Evolutionary conservation across 2,797 vertebrate genomes (phyloP).

Genomic region (Hippocampus kuda): DNA sequence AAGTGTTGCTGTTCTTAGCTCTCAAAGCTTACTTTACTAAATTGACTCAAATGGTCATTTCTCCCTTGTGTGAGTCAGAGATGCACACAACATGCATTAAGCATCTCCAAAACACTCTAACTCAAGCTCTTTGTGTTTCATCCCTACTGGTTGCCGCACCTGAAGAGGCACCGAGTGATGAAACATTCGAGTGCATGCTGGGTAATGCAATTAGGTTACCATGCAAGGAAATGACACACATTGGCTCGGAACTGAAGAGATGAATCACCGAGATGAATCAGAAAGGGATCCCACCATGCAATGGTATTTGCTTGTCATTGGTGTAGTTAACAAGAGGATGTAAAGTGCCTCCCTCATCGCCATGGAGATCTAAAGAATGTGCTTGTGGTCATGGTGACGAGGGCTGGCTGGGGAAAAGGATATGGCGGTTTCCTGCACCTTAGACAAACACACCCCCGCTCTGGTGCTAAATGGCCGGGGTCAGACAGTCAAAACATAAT

Average conservation of each 20-base stretch:
- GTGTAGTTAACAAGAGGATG: constrained; percentile 52
- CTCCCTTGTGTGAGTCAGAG: constrained; percentile 46
- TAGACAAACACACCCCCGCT: neutral
- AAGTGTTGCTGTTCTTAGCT: no score
- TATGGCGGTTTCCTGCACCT: constrained; percentile 37
- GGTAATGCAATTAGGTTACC: constrained; percentile 69
- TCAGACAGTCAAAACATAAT: constrained; percentile 65
- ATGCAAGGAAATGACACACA: constrained; percentile 58
- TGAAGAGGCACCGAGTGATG: constrained; percentile 71
- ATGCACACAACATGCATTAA: constrained; percentile 44
- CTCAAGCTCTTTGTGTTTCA: constrained; percentile 52
- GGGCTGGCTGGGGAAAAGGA: constrained; percentile 37
- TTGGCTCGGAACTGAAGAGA: constrained; percentile 67
- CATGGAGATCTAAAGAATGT: constrained; percentile 45
- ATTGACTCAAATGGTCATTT: neutral
- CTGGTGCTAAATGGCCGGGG: constrained; percentile 49
- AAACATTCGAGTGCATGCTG: constrained; percentile 64
- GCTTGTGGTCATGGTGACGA: constrained; percentile 28
- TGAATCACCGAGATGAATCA: constrained; percentile 65
- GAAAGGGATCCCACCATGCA: constrained; percentile 41
- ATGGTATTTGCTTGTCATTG: constrained; percentile 28
- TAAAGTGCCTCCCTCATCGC: constrained; percentile 53
- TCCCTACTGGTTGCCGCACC: constrained; percentile 63
- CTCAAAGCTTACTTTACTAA: neutral
- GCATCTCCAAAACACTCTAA: constrained; percentile 52